A percentile compares a stretch with the other conserved stretches of the same genome.
phyloP scores from a whole-genome alignment of 1,140 invertebrate species.

The Leptopilina boulardi region DNA sequence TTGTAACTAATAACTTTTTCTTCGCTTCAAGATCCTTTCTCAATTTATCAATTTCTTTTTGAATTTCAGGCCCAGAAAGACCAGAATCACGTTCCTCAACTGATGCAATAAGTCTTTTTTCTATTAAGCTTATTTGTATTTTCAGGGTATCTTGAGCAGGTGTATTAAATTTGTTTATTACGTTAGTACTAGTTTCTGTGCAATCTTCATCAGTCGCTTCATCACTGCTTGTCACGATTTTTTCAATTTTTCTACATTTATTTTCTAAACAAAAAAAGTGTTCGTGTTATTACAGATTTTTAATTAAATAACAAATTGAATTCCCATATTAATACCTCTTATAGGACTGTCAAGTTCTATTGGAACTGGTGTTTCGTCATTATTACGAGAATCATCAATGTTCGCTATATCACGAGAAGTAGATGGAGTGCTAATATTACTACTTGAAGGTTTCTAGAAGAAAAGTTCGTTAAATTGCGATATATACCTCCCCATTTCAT shows the following conservation, averaged over 20 bases:
- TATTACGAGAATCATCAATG: background rate
- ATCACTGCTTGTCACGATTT: background rate
- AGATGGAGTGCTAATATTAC: background rate
- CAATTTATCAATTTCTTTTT: background rate
- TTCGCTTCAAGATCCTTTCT: background rate
- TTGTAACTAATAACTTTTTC: background rate
- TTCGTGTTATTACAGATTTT: background rate
- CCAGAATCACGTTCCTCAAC: background rate
- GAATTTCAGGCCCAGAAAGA: background rate
- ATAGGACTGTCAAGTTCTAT: background rate
- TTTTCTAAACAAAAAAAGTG: background rate
- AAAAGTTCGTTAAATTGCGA: background rate
- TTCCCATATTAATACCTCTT: background rate
- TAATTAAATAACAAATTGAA: background rate
- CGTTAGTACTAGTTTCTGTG: background rate
- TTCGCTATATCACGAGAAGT: background rate
- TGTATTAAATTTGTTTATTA: background rate
- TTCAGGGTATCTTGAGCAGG: background rate
- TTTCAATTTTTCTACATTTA: background rate
- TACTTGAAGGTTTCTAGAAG: background rate
- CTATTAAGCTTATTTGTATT: background rate
- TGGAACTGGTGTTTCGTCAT: background rate
- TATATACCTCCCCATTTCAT: too few species aligned
- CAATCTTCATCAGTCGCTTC: background rate
- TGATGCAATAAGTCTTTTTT: background rate